A percentile compares a stretch with the other conserved stretches of the same genome.
Evolutionary conservation across 2,113 vertebrate species (phyloP).

Genomic region (Dipodomys ordii): DNA sequence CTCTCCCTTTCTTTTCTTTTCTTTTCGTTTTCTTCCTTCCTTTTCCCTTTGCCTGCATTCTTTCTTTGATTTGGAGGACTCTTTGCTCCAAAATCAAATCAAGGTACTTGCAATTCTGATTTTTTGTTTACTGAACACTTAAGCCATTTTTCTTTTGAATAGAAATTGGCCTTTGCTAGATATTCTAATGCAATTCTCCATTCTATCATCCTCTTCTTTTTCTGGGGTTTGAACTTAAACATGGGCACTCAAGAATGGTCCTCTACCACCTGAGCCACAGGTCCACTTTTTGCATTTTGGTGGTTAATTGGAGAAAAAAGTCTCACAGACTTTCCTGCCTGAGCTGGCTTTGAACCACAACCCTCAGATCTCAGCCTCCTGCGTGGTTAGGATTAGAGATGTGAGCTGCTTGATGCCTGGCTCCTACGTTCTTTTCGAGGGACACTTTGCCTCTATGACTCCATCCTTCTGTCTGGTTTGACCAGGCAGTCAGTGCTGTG

Average conservation of each 20-base stretch:
- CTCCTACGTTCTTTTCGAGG: neutral
- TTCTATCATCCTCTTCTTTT: neutral
- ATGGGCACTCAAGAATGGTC: no score
- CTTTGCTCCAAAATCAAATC: conserved; percentile 28
- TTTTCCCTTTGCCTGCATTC: neutral
- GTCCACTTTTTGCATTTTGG: no score
- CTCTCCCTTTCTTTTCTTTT: neutral
- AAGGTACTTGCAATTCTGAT: conserved; percentile 56
- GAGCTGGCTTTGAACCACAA: no score
- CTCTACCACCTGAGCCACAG: no score
- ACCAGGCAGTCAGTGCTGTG: fast-evolving
- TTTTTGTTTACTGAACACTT: conserved; percentile 71
- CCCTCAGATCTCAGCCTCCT: no score
- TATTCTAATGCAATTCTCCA: conserved; percentile 20
- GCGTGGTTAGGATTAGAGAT: no score
- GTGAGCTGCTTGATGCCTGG: no score
- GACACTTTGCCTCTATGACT: neutral
- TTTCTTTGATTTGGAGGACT: conserved; percentile 7
- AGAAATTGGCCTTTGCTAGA: conserved; percentile 68
- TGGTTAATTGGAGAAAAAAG: no score
- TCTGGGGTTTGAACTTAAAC: no score
- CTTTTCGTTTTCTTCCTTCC: neutral
- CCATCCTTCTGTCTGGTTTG: neutral
- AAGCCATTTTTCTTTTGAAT: neutral
- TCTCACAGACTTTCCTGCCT: no score